Base-by-base conservation (phyloP, 1,140 invertebrate species). In the Brachionus koreanus region DNA sequence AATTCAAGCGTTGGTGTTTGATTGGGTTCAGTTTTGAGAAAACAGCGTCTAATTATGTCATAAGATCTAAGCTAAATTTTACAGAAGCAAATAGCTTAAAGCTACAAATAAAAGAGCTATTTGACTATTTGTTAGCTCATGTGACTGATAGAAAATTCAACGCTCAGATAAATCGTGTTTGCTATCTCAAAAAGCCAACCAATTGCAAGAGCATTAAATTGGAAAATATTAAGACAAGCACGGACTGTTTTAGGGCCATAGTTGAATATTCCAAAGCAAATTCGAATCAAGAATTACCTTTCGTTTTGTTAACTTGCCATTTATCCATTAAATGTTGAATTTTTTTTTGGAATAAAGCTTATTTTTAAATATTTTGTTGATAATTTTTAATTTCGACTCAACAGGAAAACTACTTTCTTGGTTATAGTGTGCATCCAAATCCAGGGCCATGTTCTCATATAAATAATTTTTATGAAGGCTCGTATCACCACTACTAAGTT, bases 121-220 rank as follows among this genome's bases (percentile, higher is more conserved):
- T 69, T 39, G 65, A 69, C 2, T 16, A 69, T 37, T 69, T 69
- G 35, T 37, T 69, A 23, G n/a, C 33, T 39, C 33, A 69, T 7
- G 29, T 74, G 43, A 33, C 37, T 9, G 69, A 74, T 10, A 43
- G 43, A 49, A 74, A 74, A 25, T 74, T 46, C 16, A 12, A 23
- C 2, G 10, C 43, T 25, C 37, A 74, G 12, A 35, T 74, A 9
- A 74, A 74, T 46, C 19, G 39, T 5, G 25, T 74, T 25, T 74
- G 37, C 13, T 74, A 74, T 29, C 10, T 74, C 0, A 74, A 74
- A 46, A 74, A 74, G 33, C 69, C 69, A 0, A 25, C 42, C 10
- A 74, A 74, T 74, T 74, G 69, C 29, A 74, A 74, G 42, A 46
- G 39, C 23, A 74, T 74, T 46, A 74, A 74, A 74, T 46, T 74